Percentiles rank a stretch among this genome's conserved stretches.
Evolutionary conservation across 2,888 invertebrate species (phyloP).

Genomic region (Globia sparganii): DNA sequence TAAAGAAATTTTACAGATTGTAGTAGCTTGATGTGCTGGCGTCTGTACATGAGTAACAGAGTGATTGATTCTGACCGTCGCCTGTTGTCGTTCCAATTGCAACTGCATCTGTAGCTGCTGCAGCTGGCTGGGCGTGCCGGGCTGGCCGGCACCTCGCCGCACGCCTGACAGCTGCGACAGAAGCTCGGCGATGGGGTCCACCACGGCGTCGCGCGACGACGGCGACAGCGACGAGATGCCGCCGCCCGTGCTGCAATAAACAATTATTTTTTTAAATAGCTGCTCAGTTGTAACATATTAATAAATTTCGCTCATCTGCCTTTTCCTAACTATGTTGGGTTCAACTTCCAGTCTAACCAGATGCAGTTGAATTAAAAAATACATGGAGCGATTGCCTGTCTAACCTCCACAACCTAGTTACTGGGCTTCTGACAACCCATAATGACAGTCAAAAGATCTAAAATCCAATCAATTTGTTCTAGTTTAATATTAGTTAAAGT

Average conservation of each 20-base stretch:
- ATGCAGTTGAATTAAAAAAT: background rate
- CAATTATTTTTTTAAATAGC: conserved; percentile 7
- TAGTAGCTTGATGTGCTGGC: too few species aligned
- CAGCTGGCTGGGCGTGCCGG: conserved; percentile 93
- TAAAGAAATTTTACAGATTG: too few species aligned
- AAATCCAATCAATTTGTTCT: background rate
- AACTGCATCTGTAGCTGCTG: conserved; percentile 99
- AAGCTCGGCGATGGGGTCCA: conserved; percentile 99
- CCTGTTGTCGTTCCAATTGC: conserved; percentile 97
- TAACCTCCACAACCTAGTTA: background rate
- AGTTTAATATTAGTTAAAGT: background rate
- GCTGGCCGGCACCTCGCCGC: conserved; percentile 92
- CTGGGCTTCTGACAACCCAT: background rate
- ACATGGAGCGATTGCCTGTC: too few species aligned
- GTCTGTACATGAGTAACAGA: background rate
- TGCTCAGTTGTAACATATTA: background rate
- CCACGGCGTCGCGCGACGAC: conserved; percentile 97
- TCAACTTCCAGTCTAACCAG: background rate
- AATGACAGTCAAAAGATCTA: background rate
- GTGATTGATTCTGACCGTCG: conserved; percentile 87
- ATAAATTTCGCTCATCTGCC: background rate
- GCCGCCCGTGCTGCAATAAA: conserved; percentile 93
- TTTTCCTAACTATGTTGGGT: background rate
- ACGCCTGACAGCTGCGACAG: conserved; percentile 98
- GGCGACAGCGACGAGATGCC: conserved; percentile 96